Evolutionary conservation across 1,140 invertebrate species (phyloP).

Genomic region (Bombyx mandarina): DNA sequence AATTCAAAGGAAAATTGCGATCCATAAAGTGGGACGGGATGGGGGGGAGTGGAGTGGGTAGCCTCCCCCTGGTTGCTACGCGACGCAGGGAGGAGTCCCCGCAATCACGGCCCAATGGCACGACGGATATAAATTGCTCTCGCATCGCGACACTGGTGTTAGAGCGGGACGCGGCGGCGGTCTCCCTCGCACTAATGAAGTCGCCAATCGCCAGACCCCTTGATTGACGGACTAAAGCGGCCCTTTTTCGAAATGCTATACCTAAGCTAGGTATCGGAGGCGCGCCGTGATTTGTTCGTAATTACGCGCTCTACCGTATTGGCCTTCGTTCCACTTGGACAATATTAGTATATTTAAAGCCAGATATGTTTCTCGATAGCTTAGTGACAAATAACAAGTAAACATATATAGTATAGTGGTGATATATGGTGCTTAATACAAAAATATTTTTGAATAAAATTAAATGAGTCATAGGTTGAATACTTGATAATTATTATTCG

Average conservation of each 20-base stretch:
- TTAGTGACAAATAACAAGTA: too few species aligned
- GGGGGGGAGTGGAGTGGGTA: constrained; percentile 65
- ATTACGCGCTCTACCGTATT: constrained; percentile 24
- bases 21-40: constrained; percentile 62
- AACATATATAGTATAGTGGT: too few species aligned
- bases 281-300: constrained; percentile 56
- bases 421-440: too few species aligned
- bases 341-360: too few species aligned
- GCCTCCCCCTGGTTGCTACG: constrained; percentile 71
- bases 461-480: too few species aligned
- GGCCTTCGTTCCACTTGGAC: constrained; percentile 1
- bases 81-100: constrained; percentile 72
- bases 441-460: too few species aligned
- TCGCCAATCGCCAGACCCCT: constrained; percentile 41
- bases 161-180: constrained; percentile 33
- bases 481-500: too few species aligned
- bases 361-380: too few species aligned
- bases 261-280: constrained; percentile 48
- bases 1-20: constrained; percentile 73
- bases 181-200: constrained; percentile 61
- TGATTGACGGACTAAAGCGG: constrained; percentile 52
- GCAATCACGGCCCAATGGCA: constrained; percentile 72
- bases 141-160: constrained; percentile 50
- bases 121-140: constrained; percentile 74
- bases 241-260: constrained; percentile 53